These are phyloP conservation scores for Sialia sialis DNA, from an alignment of 2,113 vertebrate species.

Conservation along the genomic window DNA sequence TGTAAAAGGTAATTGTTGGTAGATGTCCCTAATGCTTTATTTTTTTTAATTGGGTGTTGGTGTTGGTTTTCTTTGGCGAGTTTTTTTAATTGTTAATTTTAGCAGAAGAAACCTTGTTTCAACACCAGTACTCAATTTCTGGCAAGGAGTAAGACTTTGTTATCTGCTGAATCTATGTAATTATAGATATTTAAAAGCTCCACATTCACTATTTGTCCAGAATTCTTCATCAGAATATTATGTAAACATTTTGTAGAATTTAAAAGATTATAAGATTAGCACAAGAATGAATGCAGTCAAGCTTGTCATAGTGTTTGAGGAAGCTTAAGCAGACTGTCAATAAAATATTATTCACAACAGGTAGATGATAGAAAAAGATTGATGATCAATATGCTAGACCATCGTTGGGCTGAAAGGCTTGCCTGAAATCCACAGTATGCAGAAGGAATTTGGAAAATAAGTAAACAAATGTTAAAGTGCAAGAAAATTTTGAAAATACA, in stretches of 20 bases:
- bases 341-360: not conserved
- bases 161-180: not conserved
- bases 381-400: not conserved
- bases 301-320: not conserved
- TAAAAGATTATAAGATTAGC: not conserved
- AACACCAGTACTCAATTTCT: not conserved
- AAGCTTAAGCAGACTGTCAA: not conserved
- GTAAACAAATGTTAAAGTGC: not conserved
- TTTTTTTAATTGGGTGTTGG: not conserved
- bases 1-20: not conserved
- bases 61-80: not conserved
- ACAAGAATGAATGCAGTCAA: not conserved
- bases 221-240: not conserved
- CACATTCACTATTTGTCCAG: not conserved
- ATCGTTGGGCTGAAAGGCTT: not conserved
- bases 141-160: not conserved
- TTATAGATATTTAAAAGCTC: not conserved
- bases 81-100: not conserved
- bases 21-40: too few species aligned
- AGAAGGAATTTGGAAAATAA: not conserved
- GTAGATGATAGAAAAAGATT: not conserved
- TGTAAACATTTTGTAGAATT: not conserved
- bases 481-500: not conserved
- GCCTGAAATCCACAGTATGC: not conserved
- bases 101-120: not conserved